Conservation (phyloP, 2,888 invertebrate species). For the Agonopterix subpropinquella region DNA sequence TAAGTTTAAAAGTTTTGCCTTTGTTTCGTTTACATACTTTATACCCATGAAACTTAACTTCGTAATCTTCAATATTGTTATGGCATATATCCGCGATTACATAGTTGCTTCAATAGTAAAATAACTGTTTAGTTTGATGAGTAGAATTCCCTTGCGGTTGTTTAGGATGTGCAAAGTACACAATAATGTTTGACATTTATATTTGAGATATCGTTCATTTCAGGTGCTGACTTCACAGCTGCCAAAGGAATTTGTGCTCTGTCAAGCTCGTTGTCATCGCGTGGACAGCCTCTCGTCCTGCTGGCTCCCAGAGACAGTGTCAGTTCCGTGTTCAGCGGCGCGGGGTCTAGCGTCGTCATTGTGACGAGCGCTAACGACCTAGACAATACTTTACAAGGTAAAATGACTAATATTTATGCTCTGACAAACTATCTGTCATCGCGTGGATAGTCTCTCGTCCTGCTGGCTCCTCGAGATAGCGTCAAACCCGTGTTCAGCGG, state of each 20-base stretch:
- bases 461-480: constrained; percentile 80
- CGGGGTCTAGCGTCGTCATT: constrained; percentile 75
- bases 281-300: constrained; percentile 84
- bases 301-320: constrained; percentile 81
- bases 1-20: too few relatives aligned
- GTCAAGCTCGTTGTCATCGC: constrained; percentile 81
- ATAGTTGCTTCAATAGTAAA: too few relatives aligned
- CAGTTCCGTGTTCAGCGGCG: constrained; percentile 80
- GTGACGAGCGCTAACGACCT: constrained; percentile 77
- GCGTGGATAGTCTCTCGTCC: constrained; percentile 82
- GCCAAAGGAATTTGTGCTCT: constrained; percentile 88
- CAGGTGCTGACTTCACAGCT: constrained; percentile 90
- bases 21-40: too few relatives aligned
- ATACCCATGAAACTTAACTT: too few relatives aligned
- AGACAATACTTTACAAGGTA: constrained; percentile 73
- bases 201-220: constrained; percentile 1
- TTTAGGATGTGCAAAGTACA: too few relatives aligned
- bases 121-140: too few relatives aligned
- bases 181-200: not conserved
- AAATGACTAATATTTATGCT: constrained; percentile 83
- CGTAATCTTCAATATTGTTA: too few relatives aligned
- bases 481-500: constrained; percentile 82
- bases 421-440: constrained; percentile 82
- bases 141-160: too few relatives aligned
- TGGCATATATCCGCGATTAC: too few relatives aligned